phyloP scores from a whole-genome alignment of 2,888 invertebrate species.

The Nephrotoma flavescens region DNA sequence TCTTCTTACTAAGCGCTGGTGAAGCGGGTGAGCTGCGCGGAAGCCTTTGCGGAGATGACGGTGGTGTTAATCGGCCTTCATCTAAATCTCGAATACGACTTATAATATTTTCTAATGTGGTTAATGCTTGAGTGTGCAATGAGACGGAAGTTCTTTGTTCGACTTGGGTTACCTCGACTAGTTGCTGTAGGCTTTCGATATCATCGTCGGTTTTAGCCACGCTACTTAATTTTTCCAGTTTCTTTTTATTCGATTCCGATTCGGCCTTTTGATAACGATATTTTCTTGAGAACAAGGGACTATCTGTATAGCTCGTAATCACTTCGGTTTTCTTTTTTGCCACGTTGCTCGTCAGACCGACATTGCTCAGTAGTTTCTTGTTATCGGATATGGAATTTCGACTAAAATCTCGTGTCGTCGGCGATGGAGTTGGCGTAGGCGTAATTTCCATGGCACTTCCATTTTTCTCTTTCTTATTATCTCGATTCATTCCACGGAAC shows the following conservation, averaged over 20 bases:
- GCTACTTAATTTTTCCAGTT: constrained; percentile 19
- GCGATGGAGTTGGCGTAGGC: background rate
- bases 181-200: constrained; percentile 12
- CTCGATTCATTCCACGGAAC: background rate
- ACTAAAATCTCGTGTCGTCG: background rate
- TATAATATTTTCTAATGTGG: constrained; percentile 41
- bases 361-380: background rate
- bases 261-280: constrained; percentile 27
- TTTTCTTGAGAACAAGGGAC: constrained; percentile 31
- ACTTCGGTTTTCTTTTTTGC: constrained; percentile 27
- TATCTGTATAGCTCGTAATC: constrained; percentile 32
- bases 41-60: constrained; percentile 39
- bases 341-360: background rate
- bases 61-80: constrained; percentile 36
- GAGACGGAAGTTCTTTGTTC: constrained; percentile 31
- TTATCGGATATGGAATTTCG: background rate
- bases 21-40: constrained; percentile 65
- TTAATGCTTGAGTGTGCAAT: constrained; percentile 36
- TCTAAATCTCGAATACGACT: constrained; percentile 38
- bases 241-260: constrained; percentile 28
- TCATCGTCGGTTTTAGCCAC: constrained; percentile 4
- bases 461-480: background rate
- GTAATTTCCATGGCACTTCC: background rate
- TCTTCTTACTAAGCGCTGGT: constrained; percentile 56
- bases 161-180: constrained; percentile 28